These are phyloP conservation scores for Corythucha ciliata DNA, from an alignment of 2,888 invertebrate species.

Conservation along the genomic window DNA sequence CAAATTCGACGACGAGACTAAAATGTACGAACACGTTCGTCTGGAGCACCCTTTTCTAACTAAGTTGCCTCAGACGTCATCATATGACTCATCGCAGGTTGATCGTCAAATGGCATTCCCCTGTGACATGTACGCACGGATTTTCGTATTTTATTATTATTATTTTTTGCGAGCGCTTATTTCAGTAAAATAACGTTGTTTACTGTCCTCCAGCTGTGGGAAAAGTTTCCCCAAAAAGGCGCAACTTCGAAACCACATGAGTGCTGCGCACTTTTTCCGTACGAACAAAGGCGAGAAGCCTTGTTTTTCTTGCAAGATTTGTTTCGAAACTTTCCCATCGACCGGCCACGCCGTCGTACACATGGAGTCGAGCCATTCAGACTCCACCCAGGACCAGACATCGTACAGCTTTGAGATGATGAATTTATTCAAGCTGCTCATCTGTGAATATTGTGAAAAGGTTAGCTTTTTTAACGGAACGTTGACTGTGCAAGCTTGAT, in stretches of 20 bases:
- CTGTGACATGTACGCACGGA: too few relatives aligned
- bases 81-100: too few relatives aligned
- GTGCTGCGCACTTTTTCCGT: slow-evolving; percentile 32
- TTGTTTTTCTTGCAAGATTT: slow-evolving; percentile 36
- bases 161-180: too few relatives aligned
- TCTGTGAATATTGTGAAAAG: slow-evolving; percentile 36
- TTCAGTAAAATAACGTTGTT: too few relatives aligned
- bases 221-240: slow-evolving; percentile 37
- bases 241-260: slow-evolving; percentile 37
- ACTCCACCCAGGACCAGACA: slow-evolving; percentile 28
- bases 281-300: slow-evolving; percentile 28
- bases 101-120: too few relatives aligned
- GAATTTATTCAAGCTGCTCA: slow-evolving; percentile 33
- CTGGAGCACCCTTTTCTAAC: too few relatives aligned
- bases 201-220: too few relatives aligned
- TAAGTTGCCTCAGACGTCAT: too few relatives aligned
- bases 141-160: too few relatives aligned
- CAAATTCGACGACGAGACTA: too few relatives aligned
- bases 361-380: slow-evolving; percentile 31
- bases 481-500: neutral
- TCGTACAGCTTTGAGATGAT: slow-evolving; percentile 35
- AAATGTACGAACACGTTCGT: too few relatives aligned
- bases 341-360: slow-evolving; percentile 34
- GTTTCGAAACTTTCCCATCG: slow-evolving; percentile 35
- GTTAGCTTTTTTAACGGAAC: neutral